Percentiles rank a stretch among this genome's conserved stretches.
phyloP scores from a whole-genome alignment of 2,113 vertebrate species.

The Corythoichthys haematopterus region DNA sequence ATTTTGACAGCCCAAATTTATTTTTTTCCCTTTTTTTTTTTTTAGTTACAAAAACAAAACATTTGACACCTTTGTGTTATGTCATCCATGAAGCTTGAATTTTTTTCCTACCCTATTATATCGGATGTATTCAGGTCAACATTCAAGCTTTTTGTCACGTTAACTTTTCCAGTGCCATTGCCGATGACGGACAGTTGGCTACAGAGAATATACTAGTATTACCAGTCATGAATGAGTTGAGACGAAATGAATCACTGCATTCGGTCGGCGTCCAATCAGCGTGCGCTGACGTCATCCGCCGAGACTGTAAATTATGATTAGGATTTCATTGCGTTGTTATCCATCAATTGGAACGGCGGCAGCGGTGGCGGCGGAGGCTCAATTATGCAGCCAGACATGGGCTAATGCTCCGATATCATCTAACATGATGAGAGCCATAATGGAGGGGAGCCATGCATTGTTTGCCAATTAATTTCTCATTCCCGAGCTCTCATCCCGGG shows the following conservation, averaged over 20 bases:
- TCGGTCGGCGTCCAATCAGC: background rate
- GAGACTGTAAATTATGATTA: background rate
- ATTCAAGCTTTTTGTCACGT: too few relatives aligned
- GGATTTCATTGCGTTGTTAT: conserved; percentile 29
- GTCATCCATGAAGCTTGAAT: conserved; percentile 16
- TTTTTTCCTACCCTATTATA: conserved; percentile 6
- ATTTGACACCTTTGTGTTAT: conserved; percentile 20
- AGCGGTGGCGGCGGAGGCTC: conserved; percentile 36
- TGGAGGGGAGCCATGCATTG: conserved; percentile 81
- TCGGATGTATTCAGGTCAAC: too few relatives aligned
- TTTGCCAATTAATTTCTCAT: conserved; percentile 86
- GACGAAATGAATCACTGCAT: background rate
- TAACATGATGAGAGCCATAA: conserved; percentile 84
- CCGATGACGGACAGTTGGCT: too few relatives aligned
- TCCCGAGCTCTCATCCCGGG: conserved; percentile 64
- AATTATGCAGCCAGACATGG: conserved; percentile 80
- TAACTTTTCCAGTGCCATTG: too few relatives aligned
- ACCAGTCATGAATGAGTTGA: too few relatives aligned
- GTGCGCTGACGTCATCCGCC: background rate
- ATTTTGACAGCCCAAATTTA: too few relatives aligned
- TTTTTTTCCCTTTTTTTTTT: too few relatives aligned
- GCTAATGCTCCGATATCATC: conserved; percentile 81
- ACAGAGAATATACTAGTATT: too few relatives aligned
- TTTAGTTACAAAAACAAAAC: too few relatives aligned
- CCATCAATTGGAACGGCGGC: conserved; percentile 44